Evolutionary conservation across 2,113 vertebrate species (phyloP).

Genomic region (Tragulus kanchil): DNA sequence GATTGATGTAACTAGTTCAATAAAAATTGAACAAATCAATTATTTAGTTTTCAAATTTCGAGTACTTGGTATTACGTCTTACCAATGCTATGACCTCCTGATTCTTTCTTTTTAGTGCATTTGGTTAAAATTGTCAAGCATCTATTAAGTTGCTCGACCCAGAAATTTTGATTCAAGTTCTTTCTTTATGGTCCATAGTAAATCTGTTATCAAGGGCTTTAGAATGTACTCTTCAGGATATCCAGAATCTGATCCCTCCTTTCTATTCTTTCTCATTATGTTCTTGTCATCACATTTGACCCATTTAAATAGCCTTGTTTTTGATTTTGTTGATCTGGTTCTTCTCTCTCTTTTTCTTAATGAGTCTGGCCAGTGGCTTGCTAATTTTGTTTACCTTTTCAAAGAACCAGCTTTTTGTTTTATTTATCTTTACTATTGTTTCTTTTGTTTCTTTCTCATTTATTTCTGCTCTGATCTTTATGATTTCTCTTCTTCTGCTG

Average conservation of each 20-base stretch:
- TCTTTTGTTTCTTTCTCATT: no score
- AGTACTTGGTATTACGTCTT: background rate
- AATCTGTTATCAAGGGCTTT: background rate
- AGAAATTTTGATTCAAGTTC: background rate
- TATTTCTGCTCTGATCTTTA: no score
- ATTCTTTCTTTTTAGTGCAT: background rate
- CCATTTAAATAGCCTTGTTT: background rate
- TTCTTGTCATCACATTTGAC: background rate
- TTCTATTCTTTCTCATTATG: background rate
- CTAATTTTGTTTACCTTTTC: no score
- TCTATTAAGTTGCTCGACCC: background rate
- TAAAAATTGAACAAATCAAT: background rate
- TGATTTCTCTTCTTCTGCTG: no score
- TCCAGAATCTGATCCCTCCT: background rate
- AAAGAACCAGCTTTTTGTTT: no score
- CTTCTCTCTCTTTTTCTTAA: no score
- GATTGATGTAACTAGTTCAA: background rate
- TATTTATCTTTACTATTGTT: no score
- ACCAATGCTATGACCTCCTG: background rate
- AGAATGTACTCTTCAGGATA: background rate
- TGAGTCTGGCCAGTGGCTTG: no score
- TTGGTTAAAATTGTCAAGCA: conserved; percentile 19
- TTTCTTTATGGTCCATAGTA: background rate
- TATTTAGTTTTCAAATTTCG: background rate
- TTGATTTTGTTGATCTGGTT: no score